Percentiles rank a stretch among this genome's conserved stretches.
phyloP scores from a whole-genome alignment of 2,113 vertebrate genomes.

The Marcusenius ussheri region DNA sequence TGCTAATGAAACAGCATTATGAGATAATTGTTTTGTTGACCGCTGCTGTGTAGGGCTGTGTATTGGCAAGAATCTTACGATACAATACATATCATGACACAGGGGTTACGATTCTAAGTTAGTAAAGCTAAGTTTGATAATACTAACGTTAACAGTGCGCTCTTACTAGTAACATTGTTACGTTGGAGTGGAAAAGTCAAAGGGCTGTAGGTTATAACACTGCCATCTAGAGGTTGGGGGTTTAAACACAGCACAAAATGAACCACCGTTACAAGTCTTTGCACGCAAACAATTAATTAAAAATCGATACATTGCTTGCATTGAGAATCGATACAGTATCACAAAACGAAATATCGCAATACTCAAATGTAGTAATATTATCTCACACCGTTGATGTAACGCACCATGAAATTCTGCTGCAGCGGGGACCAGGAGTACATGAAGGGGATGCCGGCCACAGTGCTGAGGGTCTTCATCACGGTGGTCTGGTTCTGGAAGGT shows the following conservation, averaged over 20 bases:
- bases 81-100: neutral
- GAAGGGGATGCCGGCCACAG: constrained; percentile 88
- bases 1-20: neutral
- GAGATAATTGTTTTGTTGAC: neutral
- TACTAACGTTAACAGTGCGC: neutral
- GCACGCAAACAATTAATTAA: neutral
- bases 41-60: neutral
- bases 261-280: neutral
- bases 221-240: neutral
- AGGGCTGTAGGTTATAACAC: neutral
- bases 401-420: constrained; percentile 98
- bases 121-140: neutral
- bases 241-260: neutral
- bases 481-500: constrained; percentile 78
- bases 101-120: neutral
- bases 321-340: neutral
- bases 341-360: neutral
- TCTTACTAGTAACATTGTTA: neutral
- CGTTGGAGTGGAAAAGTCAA: neutral
- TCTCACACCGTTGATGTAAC: neutral
- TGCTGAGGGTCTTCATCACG: constrained; percentile 83
- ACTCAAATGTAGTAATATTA: neutral
- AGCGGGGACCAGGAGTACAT: constrained; percentile 99
- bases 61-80: neutral
- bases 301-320: neutral